Evolutionary conservation across 23 tunicate genomes (phyloP).

Genomic region (Ciona savignyi): DNA sequence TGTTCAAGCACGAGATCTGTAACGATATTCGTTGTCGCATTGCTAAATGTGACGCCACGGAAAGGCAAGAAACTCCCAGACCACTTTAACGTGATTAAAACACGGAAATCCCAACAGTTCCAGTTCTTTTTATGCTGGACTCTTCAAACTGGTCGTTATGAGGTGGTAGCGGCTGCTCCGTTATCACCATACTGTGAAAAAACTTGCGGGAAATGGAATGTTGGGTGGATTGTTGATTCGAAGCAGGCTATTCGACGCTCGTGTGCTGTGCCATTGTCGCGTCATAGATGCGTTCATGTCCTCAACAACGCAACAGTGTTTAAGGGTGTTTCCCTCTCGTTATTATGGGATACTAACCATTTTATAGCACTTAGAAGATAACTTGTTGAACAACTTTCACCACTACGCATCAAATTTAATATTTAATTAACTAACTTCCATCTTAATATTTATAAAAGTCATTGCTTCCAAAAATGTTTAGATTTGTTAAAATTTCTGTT

Average conservation of each 20-base stretch:
- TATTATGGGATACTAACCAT: neutral
- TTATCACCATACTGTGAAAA: conserved; percentile 3
- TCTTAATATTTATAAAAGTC: no score
- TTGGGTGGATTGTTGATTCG: neutral
- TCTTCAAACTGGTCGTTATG: conserved; percentile 86
- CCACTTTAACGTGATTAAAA: neutral
- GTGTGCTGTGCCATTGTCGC: neutral
- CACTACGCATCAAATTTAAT: no score
- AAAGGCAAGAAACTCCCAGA: conserved; percentile 18
- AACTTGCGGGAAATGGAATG: neutral
- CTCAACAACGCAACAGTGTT: neutral
- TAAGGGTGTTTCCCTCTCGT: neutral
- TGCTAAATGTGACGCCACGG: conserved; percentile 46
- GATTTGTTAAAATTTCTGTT: no score
- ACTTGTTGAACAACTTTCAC: no score
- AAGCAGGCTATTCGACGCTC: neutral
- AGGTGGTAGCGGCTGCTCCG: conserved; percentile 79
- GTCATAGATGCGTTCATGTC: neutral
- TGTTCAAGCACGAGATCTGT: conserved; percentile 67
- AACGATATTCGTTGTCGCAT: conserved; percentile 46
- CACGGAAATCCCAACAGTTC: conserved; percentile 14
- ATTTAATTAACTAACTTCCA: no score
- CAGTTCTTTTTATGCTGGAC: conserved; percentile 75
- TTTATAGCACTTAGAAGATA: neutral
- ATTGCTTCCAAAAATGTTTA: no score